Base-by-base conservation (phyloP, 2,888 invertebrate species). In the Portevinia maculata region DNA sequence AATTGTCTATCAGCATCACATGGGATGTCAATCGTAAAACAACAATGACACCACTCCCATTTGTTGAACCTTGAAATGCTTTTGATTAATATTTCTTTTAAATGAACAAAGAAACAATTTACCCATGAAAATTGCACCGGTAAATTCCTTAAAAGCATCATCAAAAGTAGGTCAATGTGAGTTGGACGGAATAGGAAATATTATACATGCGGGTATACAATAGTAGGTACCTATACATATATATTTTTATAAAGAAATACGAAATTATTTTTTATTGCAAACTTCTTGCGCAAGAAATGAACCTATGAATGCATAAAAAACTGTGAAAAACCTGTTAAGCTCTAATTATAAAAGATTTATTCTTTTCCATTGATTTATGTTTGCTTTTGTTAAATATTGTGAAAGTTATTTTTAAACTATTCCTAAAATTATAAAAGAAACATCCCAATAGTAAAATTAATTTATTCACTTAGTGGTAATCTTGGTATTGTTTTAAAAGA, bases 111-210 rank as follows among this genome's bases (percentile, higher is more conserved):
- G 11, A 65, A 69, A 74, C 39, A 79, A 32, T 74, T 75, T 55
- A 75, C 34, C 75, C 75, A 57, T 79, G 67, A 64, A 75, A 64
- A 48, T 13, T 3, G 1, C 24, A n/a, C 21, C 13, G n/a, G n/a
- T 15, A 8, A 71, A 75, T 79, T 79, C 62, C 50, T 79, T 69
- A 28, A 67, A 62, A 62, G 32, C 74, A 79, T 69, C 79, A 55
- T 24, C 4, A 60, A 67, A 79, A 69, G 41, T 75, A 44, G 75
- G 79, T 75, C 79, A 75, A 79, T 79, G 75, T 32, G 41, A 75
- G 24, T 24, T 24, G 24, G 24, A 24, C n/a, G 21, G 32, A 62
- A 74, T 62, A 59, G 52, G 57, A 71, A 78, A 59, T 44, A 30
- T n/a, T n/a, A n/a, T n/a, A n/a, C n/a, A n/a, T 30, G 55, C 7